Conservation (phyloP, 2,888 invertebrate genomes). For the Sylvicola fuscatus region DNA sequence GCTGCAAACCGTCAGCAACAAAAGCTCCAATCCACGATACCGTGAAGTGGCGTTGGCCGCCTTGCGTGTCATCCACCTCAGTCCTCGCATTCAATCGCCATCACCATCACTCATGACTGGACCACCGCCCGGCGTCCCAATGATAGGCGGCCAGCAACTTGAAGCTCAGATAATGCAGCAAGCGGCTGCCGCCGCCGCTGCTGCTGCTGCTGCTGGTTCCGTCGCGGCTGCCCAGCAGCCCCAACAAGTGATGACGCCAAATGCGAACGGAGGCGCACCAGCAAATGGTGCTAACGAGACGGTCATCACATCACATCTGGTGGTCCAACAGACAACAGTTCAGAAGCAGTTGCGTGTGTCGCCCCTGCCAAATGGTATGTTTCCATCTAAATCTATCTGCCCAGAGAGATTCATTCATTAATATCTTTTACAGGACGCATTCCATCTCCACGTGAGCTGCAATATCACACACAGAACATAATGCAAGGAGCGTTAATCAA, state of each 20-base stretch:
- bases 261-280: no score
- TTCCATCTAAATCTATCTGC: no score
- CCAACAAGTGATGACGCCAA: no score
- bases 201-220: slow-evolving; percentile 17
- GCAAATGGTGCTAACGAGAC: no score
- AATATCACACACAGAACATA: slow-evolving; percentile 68
- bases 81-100: slow-evolving; percentile 1
- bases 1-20: slow-evolving; percentile 55
- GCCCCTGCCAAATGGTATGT: slow-evolving; percentile 38
- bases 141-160: slow-evolving; percentile 7
- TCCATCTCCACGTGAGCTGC: slow-evolving; percentile 66
- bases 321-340: neutral
- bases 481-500: slow-evolving; percentile 73
- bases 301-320: no score
- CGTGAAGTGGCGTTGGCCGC: slow-evolving; percentile 49
- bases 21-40: slow-evolving; percentile 50
- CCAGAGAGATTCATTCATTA: no score
- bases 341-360: slow-evolving; percentile 38
- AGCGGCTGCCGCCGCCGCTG: slow-evolving; percentile 23
- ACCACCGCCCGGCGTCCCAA: slow-evolving; percentile 2
- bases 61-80: slow-evolving; percentile 15
- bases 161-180: slow-evolving; percentile 14
- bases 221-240: slow-evolving; percentile 12
- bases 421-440: slow-evolving; percentile 27
- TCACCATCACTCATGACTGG: slow-evolving; percentile 20